A percentile compares a stretch with the other conserved stretches of the same genome.
Conservation (phyloP, 2,113 vertebrate genomes). For the Microtus pennsylvanicus region DNA sequence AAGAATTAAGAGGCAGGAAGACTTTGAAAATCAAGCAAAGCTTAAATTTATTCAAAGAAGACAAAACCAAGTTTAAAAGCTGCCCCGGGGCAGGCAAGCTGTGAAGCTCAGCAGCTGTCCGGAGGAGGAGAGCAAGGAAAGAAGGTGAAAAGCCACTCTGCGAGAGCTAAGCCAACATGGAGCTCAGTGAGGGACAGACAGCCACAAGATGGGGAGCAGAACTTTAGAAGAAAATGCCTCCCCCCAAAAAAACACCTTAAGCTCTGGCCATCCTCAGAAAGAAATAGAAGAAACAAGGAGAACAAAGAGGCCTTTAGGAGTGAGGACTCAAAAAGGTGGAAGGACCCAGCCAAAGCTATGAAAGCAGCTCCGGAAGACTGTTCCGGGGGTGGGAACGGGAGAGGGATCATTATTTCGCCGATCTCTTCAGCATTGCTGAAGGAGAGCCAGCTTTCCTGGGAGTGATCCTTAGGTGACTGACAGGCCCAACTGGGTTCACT, state of each 20-base stretch:
- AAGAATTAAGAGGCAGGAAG: not conserved
- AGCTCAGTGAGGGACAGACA: not conserved
- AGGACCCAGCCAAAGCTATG: not conserved
- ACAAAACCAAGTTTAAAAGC: not conserved
- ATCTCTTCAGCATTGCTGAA: not conserved
- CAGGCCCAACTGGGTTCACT: not conserved
- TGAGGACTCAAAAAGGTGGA: no score
- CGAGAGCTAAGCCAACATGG: not conserved
- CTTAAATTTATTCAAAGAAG: not conserved
- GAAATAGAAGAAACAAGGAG: not conserved
- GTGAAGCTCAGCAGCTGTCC: not conserved
- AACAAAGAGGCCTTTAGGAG: no score
- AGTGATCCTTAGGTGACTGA: not conserved
- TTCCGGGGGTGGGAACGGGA: no score
- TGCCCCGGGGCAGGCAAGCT: not conserved
- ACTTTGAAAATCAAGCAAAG: not conserved
- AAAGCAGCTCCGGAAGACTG: accelerated
- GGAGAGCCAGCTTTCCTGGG: not conserved
- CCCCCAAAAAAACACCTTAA: not conserved
- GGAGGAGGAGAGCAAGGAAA: not conserved
- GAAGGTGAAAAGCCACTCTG: not conserved
- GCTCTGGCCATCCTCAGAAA: not conserved
- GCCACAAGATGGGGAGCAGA: not conserved
- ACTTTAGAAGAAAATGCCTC: not conserved
- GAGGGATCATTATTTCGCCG: no score